Evolutionary conservation across 2,888 invertebrate species (phyloP).

Genomic region (Venustoraphidia nigricollis): DNA sequence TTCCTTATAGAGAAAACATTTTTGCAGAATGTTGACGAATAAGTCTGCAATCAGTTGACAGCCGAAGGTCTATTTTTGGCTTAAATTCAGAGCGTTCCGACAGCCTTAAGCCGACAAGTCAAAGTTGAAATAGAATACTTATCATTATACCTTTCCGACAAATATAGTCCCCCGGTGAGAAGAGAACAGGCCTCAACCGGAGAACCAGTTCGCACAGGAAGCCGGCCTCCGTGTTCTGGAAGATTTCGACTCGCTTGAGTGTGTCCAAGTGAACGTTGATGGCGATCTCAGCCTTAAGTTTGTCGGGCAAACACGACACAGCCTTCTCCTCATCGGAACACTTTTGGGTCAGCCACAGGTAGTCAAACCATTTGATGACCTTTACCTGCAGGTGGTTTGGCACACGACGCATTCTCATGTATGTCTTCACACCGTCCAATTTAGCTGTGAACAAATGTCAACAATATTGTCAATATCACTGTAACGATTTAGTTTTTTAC

Average conservation of each 20-base stretch:
- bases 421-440: conserved; percentile 95
- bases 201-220: conserved; percentile 95
- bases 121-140: not conserved
- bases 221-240: conserved; percentile 98
- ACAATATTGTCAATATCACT: not conserved
- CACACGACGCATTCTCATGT: conserved; percentile 93
- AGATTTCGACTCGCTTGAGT: conserved; percentile 93
- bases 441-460: conserved; percentile 51
- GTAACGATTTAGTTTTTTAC: not conserved
- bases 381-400: conserved; percentile 91
- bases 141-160: conserved; percentile 81
- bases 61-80: too few species aligned
- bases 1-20: too few species aligned
- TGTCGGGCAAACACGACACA: conserved; percentile 90
- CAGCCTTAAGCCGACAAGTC: too few species aligned
- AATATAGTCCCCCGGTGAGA: conserved; percentile 97
- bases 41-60: too few species aligned
- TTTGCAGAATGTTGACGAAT: too few species aligned
- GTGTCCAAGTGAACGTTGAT: conserved; percentile 99
- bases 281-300: conserved; percentile 96
- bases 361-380: conserved; percentile 99
- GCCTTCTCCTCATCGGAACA: conserved; percentile 95
- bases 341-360: conserved; percentile 97
- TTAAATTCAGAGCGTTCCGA: too few species aligned
- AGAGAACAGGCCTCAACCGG: conserved; percentile 84